phyloP scores from a whole-genome alignment of 2,888 invertebrate genomes.

The Corythucha ciliata region DNA sequence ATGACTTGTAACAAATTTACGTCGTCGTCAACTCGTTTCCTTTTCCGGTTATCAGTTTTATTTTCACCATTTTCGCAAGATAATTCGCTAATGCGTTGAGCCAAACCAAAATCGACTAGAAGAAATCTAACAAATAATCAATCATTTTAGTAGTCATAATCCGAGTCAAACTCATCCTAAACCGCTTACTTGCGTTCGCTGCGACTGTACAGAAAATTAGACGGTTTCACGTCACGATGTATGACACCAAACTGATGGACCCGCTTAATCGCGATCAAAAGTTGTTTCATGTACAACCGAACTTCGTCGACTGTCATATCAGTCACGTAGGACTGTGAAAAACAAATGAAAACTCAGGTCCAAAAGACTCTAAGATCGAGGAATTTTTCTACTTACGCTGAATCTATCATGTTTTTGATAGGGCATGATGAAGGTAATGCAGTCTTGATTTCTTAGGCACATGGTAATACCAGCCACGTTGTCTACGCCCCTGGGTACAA shows the following conservation, averaged over 20 bases:
- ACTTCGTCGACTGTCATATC: slow-evolving; percentile 62
- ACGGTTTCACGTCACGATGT: slow-evolving; percentile 84
- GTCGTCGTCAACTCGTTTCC: slow-evolving; percentile 29
- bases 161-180: slow-evolving; percentile 1
- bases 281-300: slow-evolving; percentile 67
- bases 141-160: background rate
- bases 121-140: slow-evolving; percentile 48
- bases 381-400: slow-evolving; percentile 49
- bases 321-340: slow-evolving; percentile 63
- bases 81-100: slow-evolving; percentile 50
- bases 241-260: slow-evolving; percentile 79
- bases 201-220: slow-evolving; percentile 80
- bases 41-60: slow-evolving; percentile 22
- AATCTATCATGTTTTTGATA: slow-evolving; percentile 74
- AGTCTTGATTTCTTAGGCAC: slow-evolving; percentile 65
- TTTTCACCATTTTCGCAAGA: slow-evolving; percentile 13
- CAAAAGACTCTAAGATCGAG: background rate
- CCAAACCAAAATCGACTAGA: slow-evolving; percentile 82
- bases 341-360: slow-evolving; percentile 12
- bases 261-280: slow-evolving; percentile 64
- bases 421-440: slow-evolving; percentile 82
- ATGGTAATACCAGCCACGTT: slow-evolving; percentile 73
- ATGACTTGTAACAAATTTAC: no score
- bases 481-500: slow-evolving; percentile 67
- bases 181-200: slow-evolving; percentile 48